phyloP scores from a whole-genome alignment of 1,140 invertebrate genomes.

The Dolichoris vasculosae region DNA sequence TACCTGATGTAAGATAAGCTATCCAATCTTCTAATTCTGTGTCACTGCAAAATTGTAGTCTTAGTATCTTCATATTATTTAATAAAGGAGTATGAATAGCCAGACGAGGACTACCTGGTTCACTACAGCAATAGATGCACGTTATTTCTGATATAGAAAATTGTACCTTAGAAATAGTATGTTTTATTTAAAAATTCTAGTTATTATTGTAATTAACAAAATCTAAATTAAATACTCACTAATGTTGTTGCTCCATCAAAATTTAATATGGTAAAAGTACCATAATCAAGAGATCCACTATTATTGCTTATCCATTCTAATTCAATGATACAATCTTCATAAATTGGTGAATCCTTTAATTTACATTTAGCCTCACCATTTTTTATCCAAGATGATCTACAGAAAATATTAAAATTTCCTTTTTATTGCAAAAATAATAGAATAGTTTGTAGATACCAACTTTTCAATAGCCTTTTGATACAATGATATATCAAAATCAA shows the following conservation, averaged over 20 bases:
- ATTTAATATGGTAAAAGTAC: conserved; percentile 85
- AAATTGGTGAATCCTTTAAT: conserved; percentile 77
- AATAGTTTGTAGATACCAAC: conserved; percentile 57
- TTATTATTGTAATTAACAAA: conserved; percentile 37
- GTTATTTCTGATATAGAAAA: conserved; percentile 82
- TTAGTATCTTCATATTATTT: conserved; percentile 74
- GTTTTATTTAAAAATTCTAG: conserved; percentile 4
- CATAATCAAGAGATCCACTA: conserved; percentile 78
- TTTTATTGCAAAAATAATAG: conserved; percentile 3
- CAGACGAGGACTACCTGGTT: conserved; percentile 83
- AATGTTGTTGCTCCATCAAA: conserved; percentile 83
- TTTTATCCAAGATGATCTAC: conserved; percentile 86
- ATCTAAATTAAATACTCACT: conserved; percentile 69
- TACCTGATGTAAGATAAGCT: conserved; percentile 81
- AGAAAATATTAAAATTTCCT: conserved; percentile 7
- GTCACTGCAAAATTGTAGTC: conserved; percentile 85
- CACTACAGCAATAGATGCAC: conserved; percentile 83
- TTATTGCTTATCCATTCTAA: conserved; percentile 84
- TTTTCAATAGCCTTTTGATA: conserved; percentile 87
- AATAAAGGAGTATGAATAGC: conserved; percentile 82
- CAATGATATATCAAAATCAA: conserved; percentile 75
- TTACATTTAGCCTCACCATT: conserved; percentile 83
- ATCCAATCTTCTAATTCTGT: conserved; percentile 92
- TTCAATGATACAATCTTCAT: conserved; percentile 86
- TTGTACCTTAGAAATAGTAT: conserved; percentile 71